A percentile compares a stretch with the other conserved stretches of the same genome.
phyloP scores from a whole-genome alignment of 2,888 invertebrate species.

The Dynastes grantii region DNA sequence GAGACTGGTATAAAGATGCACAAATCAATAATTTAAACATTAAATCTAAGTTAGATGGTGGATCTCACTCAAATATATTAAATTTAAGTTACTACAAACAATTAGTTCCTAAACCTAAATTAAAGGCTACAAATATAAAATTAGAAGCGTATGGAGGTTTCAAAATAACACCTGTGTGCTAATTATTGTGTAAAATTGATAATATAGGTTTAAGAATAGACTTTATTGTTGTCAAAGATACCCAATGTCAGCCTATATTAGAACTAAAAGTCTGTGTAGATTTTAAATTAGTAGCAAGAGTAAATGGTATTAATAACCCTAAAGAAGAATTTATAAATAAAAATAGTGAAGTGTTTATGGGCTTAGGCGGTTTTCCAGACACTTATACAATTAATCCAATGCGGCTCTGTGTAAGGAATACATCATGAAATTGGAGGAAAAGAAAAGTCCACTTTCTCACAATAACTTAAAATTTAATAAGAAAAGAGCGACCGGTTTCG shows the following conservation, averaged over 20 bases:
- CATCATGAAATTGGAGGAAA: too few species aligned
- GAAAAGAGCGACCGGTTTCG: too few species aligned
- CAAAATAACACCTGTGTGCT: too few species aligned
- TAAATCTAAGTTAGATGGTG: constrained; percentile 22
- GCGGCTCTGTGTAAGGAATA: too few species aligned
- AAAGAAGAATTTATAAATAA: background rate
- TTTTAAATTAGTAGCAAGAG: background rate
- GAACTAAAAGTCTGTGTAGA: background rate
- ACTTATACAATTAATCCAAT: background rate
- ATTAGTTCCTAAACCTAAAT: constrained; percentile 1
- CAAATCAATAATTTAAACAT: constrained; percentile 4
- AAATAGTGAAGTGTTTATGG: background rate
- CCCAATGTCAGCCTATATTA: constrained; percentile 1
- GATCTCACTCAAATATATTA: constrained; percentile 19
- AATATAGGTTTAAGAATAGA: background rate
- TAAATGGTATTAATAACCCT: background rate
- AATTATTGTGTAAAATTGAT: too few species aligned
- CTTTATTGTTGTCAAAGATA: background rate
- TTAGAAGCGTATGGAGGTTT: background rate
- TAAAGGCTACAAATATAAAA: background rate
- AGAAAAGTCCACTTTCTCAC: too few species aligned
- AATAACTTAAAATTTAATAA: too few species aligned
- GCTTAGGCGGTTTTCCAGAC: background rate
- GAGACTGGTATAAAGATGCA: constrained; percentile 18
- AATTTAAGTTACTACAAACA: background rate